These are phyloP conservation scores for Haplochromis burtoni DNA, from an alignment of 2,113 vertebrate species.

Conservation along the genomic window DNA sequence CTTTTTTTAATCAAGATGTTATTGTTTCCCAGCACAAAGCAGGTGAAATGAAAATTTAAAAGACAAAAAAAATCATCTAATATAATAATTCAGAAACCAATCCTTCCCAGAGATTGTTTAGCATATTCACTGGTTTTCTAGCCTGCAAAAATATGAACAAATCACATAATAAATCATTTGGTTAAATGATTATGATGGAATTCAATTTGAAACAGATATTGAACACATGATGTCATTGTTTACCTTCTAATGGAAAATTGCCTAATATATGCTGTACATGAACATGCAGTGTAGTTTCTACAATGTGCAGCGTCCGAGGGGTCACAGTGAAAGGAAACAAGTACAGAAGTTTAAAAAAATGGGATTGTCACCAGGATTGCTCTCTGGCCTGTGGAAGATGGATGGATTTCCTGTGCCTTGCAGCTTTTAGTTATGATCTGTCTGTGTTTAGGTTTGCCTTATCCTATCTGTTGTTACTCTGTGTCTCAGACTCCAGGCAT, in stretches of 20 bases:
- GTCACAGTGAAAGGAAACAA: background rate
- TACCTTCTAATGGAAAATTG: background rate
- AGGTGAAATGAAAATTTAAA: background rate
- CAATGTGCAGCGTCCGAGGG: background rate
- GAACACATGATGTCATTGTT: background rate
- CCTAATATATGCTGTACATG: background rate
- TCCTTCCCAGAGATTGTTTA: background rate
- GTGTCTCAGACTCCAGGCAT: background rate
- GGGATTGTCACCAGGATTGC: background rate
- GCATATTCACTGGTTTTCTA: background rate
- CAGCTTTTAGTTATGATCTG: background rate
- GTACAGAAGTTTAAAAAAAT: background rate
- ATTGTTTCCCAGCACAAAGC: background rate
- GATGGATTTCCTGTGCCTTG: slow-evolving; percentile 12
- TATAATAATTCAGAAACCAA: background rate
- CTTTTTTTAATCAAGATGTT: background rate
- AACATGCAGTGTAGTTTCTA: background rate
- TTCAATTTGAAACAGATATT: background rate
- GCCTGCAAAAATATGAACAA: background rate
- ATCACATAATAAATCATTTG: background rate
- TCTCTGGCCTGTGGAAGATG: background rate
- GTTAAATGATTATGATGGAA: background rate
- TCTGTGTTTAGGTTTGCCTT: slow-evolving; percentile 16
- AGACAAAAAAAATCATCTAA: background rate
- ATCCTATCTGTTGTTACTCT: slow-evolving; percentile 21